Evolutionary conservation across 2,113 vertebrate genomes (phyloP).

Genomic region (Naja naja): DNA sequence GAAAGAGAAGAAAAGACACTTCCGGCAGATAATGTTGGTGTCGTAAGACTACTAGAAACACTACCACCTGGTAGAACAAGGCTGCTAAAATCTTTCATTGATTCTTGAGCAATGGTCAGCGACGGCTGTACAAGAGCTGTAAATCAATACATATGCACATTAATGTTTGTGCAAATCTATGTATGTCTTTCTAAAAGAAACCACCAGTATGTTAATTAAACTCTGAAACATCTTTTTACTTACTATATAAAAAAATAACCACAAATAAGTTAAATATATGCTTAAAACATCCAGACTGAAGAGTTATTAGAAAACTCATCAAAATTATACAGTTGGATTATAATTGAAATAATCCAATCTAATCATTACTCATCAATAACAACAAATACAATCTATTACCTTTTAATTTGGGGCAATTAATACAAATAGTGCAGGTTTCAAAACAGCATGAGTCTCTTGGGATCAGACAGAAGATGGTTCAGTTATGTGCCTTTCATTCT

Average conservation of each 20-base stretch:
- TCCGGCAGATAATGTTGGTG: slow-evolving; percentile 77
- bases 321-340: not conserved
- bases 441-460: not conserved
- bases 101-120: slow-evolving; percentile 80
- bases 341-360: not conserved
- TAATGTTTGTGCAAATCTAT: not conserved
- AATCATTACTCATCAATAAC: not conserved
- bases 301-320: not conserved
- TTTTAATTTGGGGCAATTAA: not conserved
- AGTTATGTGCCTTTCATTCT: not conserved
- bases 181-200: not conserved
- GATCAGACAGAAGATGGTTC: not conserved
- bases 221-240: not conserved
- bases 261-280: not conserved
- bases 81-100: slow-evolving; percentile 83
- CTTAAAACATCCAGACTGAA: not conserved
- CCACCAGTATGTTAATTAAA: not conserved
- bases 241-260: not conserved
- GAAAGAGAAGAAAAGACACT: slow-evolving; percentile 84
- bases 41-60: slow-evolving; percentile 66
- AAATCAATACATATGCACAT: slow-evolving; percentile 26
- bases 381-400: not conserved
- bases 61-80: slow-evolving; percentile 84
- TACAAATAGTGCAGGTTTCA: not conserved
- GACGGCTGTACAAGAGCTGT: slow-evolving; percentile 85